Evolutionary conservation across 2,113 vertebrate genomes (phyloP), one percentile per base, ranked within the genome.

Genomic region (Mesembrinibis cayennensis): DNA sequence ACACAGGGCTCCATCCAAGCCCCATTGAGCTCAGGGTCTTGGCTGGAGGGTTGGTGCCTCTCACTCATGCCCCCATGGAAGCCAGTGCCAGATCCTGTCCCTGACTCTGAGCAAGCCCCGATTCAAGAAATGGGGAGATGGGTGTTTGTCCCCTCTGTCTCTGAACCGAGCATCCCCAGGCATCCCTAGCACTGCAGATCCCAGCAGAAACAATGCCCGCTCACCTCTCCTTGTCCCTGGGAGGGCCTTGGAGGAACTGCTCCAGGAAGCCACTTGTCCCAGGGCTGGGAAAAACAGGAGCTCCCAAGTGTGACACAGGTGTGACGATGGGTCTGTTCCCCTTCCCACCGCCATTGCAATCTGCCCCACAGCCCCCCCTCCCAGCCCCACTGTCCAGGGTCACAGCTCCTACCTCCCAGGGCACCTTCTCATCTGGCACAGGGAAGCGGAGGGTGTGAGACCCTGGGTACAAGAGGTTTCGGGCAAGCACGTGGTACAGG

Each of bases 391-490:
- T 45, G 11, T 29, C 34, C 29, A 13, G 10, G 4, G 3, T 5
- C 32, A 30, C 18, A 79, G 42, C 32, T 65, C 98, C 88, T 98
- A 99, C 99, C 99, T 99, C 98, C 99, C 99, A 99, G 34, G 99
- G 98, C 67, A 99, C 99, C 92, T 99, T 99, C 98, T 99, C 99
- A 13, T 99, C 98, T 0, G 99, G 99, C 90, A 99, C 99, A 0
- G 99, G 99, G 96, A 99, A 99, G 45, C 99, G 99, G 1, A 63
- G 72, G 18, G 98, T 55, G 27, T 95, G 97, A 79, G 98, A 98
- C 71, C 80, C 90, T 1, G 99, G 99, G 87, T 99, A 99, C 13
- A 98, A 87, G 40, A 99, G 97, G 70, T 98, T 98, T 45, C 99
- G 98, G 55, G 99, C 98, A 0, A 98, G 98, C 67, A 99, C 97